Percentiles rank a stretch among this genome's conserved stretches.
phyloP scores from a whole-genome alignment of 2,888 invertebrate species.

The Julus scandinavius region DNA sequence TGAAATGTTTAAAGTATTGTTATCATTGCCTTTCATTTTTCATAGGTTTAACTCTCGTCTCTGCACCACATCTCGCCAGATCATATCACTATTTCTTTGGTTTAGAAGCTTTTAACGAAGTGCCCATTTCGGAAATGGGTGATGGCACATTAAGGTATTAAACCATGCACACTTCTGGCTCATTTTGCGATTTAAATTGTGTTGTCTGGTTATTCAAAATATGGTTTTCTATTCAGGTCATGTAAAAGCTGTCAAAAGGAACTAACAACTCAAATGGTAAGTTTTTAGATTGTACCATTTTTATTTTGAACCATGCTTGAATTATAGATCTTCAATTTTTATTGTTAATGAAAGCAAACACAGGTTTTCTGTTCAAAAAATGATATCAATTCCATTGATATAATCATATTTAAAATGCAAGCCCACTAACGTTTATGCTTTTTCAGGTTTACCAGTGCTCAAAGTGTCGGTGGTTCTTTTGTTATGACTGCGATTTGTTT shows the following conservation, averaged over 20 bases:
- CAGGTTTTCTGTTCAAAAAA: neutral
- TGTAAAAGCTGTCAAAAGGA: constrained; percentile 61
- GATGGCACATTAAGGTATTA: neutral
- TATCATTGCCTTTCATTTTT: neutral
- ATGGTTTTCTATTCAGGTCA: constrained; percentile 53
- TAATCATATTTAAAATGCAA: neutral
- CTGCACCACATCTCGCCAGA: constrained; percentile 96
- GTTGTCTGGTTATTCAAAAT: neutral
- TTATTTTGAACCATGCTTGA: neutral
- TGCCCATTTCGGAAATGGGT: constrained; percentile 62
- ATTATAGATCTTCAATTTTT: neutral
- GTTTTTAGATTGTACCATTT: neutral
- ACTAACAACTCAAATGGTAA: constrained; percentile 61
- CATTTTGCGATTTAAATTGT: too few species aligned
- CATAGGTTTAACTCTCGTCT: constrained; percentile 89
- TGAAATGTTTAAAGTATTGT: neutral
- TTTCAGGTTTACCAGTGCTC: constrained; percentile 81
- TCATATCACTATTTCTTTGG: constrained; percentile 98
- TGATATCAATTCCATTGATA: neutral
- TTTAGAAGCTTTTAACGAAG: constrained; percentile 83
- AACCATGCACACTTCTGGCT: neutral
- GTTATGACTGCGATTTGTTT: constrained; percentile 95
- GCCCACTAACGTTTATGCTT: neutral
- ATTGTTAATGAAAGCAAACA: neutral
- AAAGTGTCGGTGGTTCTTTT: constrained; percentile 83